A percentile compares a stretch with the other conserved stretches of the same genome.
Evolutionary conservation across 2,888 invertebrate genomes (phyloP).

Genomic region (Hedychridium roseum): DNA sequence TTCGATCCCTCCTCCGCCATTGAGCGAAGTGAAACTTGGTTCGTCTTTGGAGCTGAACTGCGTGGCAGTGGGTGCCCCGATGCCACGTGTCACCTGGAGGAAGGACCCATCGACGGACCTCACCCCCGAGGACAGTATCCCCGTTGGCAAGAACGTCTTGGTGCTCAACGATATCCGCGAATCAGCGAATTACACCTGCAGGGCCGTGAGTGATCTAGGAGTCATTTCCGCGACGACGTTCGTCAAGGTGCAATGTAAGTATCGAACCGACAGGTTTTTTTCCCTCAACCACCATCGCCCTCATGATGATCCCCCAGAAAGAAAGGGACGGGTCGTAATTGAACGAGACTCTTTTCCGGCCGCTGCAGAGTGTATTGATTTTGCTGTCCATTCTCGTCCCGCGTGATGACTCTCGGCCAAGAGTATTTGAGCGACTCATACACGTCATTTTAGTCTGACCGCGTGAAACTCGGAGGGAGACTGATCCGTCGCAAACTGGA

Average conservation of each 20-base stretch:
- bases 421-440: too few species aligned
- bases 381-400: too few species aligned
- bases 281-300: too few species aligned
- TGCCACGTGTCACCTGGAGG: constrained; percentile 96
- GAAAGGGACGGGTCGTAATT: too few species aligned
- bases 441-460: too few species aligned
- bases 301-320: too few species aligned
- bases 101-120: constrained; percentile 83
- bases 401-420: too few species aligned
- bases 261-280: too few species aligned
- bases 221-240: constrained; percentile 87
- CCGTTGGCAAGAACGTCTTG: constrained; percentile 86
- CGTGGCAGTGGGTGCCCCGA: constrained; percentile 96
- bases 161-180: constrained; percentile 86
- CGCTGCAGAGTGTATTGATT: too few species aligned
- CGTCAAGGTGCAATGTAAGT: constrained; percentile 96
- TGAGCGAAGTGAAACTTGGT: constrained; percentile 91
- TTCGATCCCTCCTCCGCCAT: constrained; percentile 86
- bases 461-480: too few species aligned
- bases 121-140: constrained; percentile 87
- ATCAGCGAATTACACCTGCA: constrained; percentile 96
- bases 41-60: constrained; percentile 93
- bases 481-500: too few species aligned
- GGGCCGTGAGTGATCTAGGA: constrained; percentile 93
- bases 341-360: too few species aligned